Conservation (phyloP, 2,888 invertebrate genomes). For the Xanthia togata region DNA sequence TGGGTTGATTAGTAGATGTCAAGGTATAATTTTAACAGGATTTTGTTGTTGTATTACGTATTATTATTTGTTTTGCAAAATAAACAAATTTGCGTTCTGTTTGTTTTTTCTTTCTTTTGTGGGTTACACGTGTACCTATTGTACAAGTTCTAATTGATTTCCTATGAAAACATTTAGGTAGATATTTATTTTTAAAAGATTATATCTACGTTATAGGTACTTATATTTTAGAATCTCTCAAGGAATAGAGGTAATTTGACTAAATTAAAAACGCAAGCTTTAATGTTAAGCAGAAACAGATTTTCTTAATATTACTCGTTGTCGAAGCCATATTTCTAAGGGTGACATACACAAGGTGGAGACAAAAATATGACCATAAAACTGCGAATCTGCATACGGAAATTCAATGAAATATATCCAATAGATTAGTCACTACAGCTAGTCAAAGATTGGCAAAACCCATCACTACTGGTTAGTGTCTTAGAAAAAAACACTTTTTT, state of each 20-base stretch:
- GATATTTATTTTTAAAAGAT: not conserved
- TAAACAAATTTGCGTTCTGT: not conserved
- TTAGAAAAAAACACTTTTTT: too few species aligned
- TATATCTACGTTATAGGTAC: not conserved
- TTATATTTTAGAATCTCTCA: not conserved
- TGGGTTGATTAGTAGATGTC: conserved; percentile 47
- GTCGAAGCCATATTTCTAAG: not conserved
- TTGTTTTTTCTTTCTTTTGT: not conserved
- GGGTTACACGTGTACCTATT: not conserved
- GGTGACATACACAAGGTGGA: too few species aligned
- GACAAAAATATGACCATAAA: too few species aligned
- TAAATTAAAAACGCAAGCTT: not conserved
- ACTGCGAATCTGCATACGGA: too few species aligned
- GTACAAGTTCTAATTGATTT: not conserved
- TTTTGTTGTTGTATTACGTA: not conserved
- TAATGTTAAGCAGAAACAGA: not conserved
- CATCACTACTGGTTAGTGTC: too few species aligned
- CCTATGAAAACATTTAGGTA: not conserved
- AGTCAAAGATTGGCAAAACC: too few species aligned
- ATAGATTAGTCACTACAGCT: too few species aligned
- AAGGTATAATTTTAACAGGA: not conserved
- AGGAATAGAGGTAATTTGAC: too few species aligned
- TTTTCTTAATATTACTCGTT: not conserved
- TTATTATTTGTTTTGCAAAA: not conserved
- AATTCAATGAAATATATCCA: too few species aligned